phyloP scores from a whole-genome alignment of 2,113 vertebrate species.

The Triplophysa rosa region DNA sequence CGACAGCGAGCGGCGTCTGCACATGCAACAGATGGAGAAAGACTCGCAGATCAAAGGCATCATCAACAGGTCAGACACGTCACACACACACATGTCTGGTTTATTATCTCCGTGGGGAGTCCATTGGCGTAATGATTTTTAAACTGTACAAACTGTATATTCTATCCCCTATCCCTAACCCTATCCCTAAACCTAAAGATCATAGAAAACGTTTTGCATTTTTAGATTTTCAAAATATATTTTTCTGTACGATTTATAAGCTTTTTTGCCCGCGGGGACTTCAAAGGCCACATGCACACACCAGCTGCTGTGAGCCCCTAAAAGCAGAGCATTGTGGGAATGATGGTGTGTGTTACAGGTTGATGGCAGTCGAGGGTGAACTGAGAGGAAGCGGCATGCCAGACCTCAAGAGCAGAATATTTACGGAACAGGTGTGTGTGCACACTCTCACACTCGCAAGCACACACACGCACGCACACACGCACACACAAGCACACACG shows the following conservation, averaged over 20 bases:
- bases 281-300: conserved; percentile 39
- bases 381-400: conserved; percentile 79
- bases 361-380: conserved; percentile 82
- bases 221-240: no score
- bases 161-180: no score
- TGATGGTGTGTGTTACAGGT: conserved; percentile 62
- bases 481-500: conserved; percentile 37
- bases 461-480: conserved; percentile 55
- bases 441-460: conserved; percentile 42
- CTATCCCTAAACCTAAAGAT: no score
- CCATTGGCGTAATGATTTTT: no score
- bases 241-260: no score
- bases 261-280: no score
- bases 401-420: conserved; percentile 91
- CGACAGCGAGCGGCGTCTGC: conserved; percentile 89
- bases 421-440: conserved; percentile 90
- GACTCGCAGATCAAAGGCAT: conserved; percentile 97
- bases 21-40: conserved; percentile 92
- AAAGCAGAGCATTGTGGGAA: not conserved
- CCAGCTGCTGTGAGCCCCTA: not conserved
- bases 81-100: conserved; percentile 40
- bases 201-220: no score
- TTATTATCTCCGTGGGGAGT: no score
- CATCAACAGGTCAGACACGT: conserved; percentile 84
- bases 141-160: no score